phyloP scores from a whole-genome alignment of 2,888 invertebrate species.

The Drosophila recens region DNA sequence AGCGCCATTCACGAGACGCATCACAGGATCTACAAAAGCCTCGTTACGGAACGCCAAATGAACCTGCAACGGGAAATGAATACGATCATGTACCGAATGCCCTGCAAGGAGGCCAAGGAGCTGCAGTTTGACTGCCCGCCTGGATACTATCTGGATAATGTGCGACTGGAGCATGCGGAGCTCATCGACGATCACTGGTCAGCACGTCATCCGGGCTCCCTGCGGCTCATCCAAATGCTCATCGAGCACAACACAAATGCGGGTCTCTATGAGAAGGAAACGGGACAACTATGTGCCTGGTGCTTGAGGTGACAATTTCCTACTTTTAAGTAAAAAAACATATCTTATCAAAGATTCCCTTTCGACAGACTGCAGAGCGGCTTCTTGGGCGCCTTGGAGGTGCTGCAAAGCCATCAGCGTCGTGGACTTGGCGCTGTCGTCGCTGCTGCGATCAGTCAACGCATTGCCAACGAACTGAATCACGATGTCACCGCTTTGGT shows the following conservation, averaged over 20 bases:
- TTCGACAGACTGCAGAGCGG: constrained; percentile 61
- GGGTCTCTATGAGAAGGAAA: constrained; percentile 74
- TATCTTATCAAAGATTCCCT: too few relatives aligned
- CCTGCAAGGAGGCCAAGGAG: constrained; percentile 59
- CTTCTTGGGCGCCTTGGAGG: constrained; percentile 65
- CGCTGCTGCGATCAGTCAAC: constrained; percentile 48
- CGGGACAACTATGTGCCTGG: constrained; percentile 83
- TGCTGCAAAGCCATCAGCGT: constrained; percentile 44
- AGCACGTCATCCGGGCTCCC: constrained; percentile 82
- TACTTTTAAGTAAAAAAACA: too few relatives aligned
- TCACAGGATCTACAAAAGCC: constrained; percentile 71
- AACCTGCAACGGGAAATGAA: constrained; percentile 77
- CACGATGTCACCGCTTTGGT: constrained; percentile 67
- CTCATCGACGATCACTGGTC: constrained; percentile 82
- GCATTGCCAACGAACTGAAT: constrained; percentile 39
- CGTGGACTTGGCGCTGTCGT: constrained; percentile 60
- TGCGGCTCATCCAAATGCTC: constrained; percentile 77
- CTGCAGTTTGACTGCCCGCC: constrained; percentile 67
- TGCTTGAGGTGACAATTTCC: constrained; percentile 82
- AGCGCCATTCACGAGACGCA: constrained; percentile 83
- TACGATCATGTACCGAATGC: constrained; percentile 77
- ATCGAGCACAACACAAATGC: constrained; percentile 81
- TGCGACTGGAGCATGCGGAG: constrained; percentile 73
- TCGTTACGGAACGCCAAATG: constrained; percentile 65
- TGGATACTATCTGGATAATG: constrained; percentile 65